Evolutionary conservation across 2,888 invertebrate species (phyloP).

Genomic region (Isotomurus palustris): DNA sequence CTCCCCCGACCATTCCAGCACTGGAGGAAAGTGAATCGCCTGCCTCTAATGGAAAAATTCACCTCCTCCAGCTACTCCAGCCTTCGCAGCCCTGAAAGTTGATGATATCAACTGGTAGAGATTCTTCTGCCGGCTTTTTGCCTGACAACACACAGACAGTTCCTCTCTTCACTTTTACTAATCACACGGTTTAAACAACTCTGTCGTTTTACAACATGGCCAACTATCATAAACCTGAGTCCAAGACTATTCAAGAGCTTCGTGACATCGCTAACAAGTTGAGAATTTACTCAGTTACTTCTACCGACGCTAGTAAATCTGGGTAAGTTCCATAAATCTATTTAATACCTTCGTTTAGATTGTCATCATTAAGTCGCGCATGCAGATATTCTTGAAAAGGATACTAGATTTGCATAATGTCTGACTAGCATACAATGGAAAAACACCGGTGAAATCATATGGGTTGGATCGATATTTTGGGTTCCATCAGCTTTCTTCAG

Average conservation of each 20-base stretch:
- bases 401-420: too few relatives aligned
- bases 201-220: constrained; percentile 52
- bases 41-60: neutral
- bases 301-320: constrained; percentile 92
- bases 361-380: too few relatives aligned
- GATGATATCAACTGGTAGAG: constrained; percentile 19
- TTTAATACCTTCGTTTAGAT: too few relatives aligned
- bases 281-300: constrained; percentile 83
- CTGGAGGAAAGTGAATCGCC: too few relatives aligned
- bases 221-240: constrained; percentile 64
- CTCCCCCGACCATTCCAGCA: neutral
- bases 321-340: constrained; percentile 61
- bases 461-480: too few relatives aligned
- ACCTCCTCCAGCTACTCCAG: neutral
- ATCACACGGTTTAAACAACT: too few relatives aligned
- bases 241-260: constrained; percentile 65
- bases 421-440: too few relatives aligned
- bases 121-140: constrained; percentile 26
- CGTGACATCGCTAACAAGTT: constrained; percentile 91
- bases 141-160: constrained; percentile 27
- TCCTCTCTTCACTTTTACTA: too few relatives aligned
- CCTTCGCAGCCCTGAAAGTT: neutral
- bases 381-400: too few relatives aligned
- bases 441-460: too few relatives aligned
- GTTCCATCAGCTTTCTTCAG: too few relatives aligned